Evolutionary conservation across 2,113 vertebrate genomes (phyloP).

Genomic region (Pachyramphus minor): DNA sequence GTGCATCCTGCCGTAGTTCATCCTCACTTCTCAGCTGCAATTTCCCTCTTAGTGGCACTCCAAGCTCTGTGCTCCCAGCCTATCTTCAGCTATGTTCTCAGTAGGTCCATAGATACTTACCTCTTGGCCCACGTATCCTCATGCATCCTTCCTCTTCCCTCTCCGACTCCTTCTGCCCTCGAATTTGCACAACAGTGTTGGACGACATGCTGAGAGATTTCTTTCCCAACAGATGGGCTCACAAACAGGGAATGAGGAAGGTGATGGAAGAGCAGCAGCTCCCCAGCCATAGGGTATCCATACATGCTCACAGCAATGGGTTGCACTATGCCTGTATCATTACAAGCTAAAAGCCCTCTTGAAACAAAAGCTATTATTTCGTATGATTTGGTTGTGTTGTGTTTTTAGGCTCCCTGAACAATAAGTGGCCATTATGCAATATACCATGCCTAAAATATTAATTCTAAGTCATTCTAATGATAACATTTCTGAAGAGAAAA

Average conservation of each 20-base stretch:
- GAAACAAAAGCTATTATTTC: background rate
- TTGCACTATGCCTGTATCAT: background rate
- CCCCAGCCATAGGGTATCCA: background rate
- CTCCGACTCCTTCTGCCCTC: background rate
- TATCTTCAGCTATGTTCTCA: background rate
- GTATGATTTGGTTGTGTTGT: background rate
- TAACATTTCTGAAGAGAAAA: background rate
- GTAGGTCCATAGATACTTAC: background rate
- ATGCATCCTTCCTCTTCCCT: background rate
- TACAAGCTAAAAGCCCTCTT: background rate
- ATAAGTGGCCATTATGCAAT: background rate
- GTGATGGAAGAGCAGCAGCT: conserved; percentile 9
- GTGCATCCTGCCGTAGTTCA: background rate
- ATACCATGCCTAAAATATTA: background rate
- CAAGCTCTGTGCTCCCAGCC: background rate
- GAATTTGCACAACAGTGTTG: background rate
- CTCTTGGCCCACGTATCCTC: background rate
- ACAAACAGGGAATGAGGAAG: background rate
- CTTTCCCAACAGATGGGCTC: conserved; percentile 19
- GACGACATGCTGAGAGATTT: background rate
- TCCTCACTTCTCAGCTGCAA: background rate
- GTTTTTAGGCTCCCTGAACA: background rate
- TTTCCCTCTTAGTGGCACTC: background rate
- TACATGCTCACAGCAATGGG: background rate
- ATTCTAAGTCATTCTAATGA: background rate